These are phyloP conservation scores for Melanotaenia pygmaea DNA, from an alignment of 2,797 vertebrate species.

Conservation along the genomic window DNA sequence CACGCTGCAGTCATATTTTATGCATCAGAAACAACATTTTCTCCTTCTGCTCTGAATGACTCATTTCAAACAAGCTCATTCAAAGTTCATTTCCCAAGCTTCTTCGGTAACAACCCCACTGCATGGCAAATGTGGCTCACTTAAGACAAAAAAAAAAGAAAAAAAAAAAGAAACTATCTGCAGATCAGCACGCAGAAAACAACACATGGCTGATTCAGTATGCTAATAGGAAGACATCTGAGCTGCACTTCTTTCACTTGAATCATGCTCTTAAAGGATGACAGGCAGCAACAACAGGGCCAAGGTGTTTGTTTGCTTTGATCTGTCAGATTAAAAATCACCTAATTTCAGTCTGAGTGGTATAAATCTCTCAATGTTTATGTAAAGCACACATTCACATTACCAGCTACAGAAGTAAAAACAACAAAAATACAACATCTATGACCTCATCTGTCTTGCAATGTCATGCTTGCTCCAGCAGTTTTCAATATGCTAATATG, in stretches of 20 bases:
- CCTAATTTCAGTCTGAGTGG: conserved; percentile 16
- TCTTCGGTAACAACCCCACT: conserved; percentile 27
- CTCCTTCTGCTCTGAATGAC: conserved; percentile 58
- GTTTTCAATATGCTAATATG: not conserved
- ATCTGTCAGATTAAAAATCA: conserved; percentile 38
- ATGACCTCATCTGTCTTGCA: not conserved
- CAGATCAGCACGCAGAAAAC: conserved; percentile 41
- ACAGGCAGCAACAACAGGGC: conserved; percentile 39
- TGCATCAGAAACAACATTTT: conserved; percentile 45
- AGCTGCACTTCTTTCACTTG: conserved; percentile 38
- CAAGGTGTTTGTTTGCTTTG: conserved; percentile 37
- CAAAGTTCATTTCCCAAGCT: conserved; percentile 64
- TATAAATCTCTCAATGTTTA: not conserved
- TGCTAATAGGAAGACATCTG: conserved; percentile 48
- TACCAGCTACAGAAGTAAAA: not conserved
- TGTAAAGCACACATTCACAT: not conserved
- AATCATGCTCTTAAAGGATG: conserved; percentile 45
- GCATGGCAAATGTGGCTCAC: conserved; percentile 64
- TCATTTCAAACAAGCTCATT: conserved; percentile 66
- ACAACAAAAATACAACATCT: not conserved
- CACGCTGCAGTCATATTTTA: conserved; percentile 47
- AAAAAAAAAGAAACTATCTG: conserved; percentile 36
- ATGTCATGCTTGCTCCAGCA: not conserved
- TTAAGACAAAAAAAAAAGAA: conserved; percentile 24
- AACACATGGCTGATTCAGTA: conserved; percentile 51